Base-by-base conservation (phyloP, 2,113 vertebrate species). In the Rhipidura dahli region DNA sequence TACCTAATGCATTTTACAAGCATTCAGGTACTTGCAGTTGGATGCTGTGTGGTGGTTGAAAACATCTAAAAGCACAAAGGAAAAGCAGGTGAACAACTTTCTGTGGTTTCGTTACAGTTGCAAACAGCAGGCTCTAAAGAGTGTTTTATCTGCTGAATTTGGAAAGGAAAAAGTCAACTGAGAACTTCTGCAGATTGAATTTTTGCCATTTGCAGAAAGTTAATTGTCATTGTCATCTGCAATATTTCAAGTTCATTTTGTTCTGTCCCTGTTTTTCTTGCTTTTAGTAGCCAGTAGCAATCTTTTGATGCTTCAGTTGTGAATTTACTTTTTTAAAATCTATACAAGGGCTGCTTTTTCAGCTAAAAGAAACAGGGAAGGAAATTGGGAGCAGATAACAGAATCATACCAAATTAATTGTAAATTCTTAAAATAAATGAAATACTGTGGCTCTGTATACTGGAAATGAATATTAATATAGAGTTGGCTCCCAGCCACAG, bases 401-500 rank as follows among this genome's bases (percentile, higher is more conserved):
- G 95, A 96, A 97, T 97, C 94, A 87, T 94, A 89, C 88, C 84
- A 97, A 92, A 97, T 96, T 97, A 97, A 97, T 97, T 97, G 95
- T 95, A 96, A 96, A 97, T 97, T 97, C 96, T 96, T 97, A 97
- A 95, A 96, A 96, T 97, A 96, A 97, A 97, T 97, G 96, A 97
- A 97, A 97, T 96, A 96, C 96, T 94, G 86, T 94, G 91, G 79
- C 81, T 96, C 51, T 91, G 35, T 97, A 84, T 96, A 97, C 76
- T 95, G 93, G 87, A 97, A 94, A 84, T 95, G 90, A 96, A 96
- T 95, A 97, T 96, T 96, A 97, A 95, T 94, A 83, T 89, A 94
- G 79, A 81, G 42, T 91, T 98, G 92, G 91, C 95, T 96, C 95
- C 71, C 96, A 97, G 93, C 97, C 96, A 97, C 91, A 95, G 81